Evolutionary conservation across 2,113 vertebrate genomes (phyloP).

Genomic region (Corythornis cristatus): DNA sequence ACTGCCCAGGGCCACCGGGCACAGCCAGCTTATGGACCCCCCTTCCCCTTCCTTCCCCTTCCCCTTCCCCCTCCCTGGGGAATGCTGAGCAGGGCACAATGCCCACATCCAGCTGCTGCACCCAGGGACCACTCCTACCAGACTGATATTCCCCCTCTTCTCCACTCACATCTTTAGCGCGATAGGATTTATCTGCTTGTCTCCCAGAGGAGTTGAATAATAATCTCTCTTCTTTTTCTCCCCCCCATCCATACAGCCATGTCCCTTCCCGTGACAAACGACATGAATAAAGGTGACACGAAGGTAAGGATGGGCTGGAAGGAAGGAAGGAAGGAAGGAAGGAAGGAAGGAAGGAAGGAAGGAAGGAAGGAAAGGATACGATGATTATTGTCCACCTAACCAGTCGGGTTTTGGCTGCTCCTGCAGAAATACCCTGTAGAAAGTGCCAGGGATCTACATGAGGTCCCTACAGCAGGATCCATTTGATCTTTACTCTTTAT

Average conservation of each 20-base stretch:
- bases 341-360: neutral
- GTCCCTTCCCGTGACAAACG: constrained; percentile 75
- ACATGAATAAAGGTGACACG: constrained; percentile 73
- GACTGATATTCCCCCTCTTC: neutral
- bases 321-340: neutral
- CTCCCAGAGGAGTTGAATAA: neutral
- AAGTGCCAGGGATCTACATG: neutral
- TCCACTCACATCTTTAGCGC: neutral
- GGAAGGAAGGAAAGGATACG: neutral
- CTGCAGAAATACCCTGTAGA: neutral
- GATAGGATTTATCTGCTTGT: neutral
- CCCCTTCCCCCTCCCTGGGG: neutral
- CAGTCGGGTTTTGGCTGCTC: neutral
- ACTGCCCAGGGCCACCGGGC: neutral
- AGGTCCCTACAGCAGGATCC: neutral
- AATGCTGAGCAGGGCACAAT: neutral
- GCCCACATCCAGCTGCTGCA: neutral
- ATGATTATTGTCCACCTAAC: neutral
- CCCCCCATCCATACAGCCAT: constrained; percentile 42
- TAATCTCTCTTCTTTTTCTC: neutral
- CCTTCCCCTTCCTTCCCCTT: neutral
- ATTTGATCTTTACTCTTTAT: neutral
- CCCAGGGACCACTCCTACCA: neutral
- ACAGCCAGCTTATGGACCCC: neutral
- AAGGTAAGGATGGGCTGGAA: constrained; percentile 73